phyloP scores from a whole-genome alignment of 2,888 invertebrate genomes.

The Chirona hameri region DNA sequence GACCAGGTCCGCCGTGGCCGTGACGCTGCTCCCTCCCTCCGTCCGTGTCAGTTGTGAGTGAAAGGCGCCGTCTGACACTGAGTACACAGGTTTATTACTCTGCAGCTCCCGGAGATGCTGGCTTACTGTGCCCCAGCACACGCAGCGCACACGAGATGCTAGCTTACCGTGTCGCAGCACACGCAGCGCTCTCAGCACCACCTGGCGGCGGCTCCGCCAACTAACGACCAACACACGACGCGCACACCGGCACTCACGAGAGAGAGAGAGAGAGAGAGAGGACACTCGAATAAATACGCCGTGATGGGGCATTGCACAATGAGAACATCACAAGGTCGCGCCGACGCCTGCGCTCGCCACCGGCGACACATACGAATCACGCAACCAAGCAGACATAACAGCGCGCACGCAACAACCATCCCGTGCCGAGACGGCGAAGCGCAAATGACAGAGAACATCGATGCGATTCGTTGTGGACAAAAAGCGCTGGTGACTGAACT shows the following conservation, averaged over 20 bases:
- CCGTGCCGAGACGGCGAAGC: background rate
- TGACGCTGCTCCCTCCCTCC: background rate
- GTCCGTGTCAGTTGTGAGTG: background rate
- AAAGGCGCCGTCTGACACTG: background rate
- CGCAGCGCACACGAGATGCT: background rate
- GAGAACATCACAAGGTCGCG: background rate
- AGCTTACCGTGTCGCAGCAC: background rate
- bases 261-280: background rate
- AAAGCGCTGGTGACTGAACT: background rate
- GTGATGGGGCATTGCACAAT: background rate
- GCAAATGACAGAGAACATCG: background rate
- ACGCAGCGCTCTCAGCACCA: background rate
- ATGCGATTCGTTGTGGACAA: background rate
- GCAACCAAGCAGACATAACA: background rate
- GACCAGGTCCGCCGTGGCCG: too few species aligned
- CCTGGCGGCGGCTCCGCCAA: background rate
- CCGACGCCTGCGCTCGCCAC: background rate
- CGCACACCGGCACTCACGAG: background rate
- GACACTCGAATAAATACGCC: background rate
- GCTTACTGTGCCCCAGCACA: background rate
- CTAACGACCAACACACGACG: background rate
- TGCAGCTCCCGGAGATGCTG: background rate
- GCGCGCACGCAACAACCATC: background rate
- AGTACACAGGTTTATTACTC: slow-evolving; percentile 10
- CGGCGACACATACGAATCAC: background rate